A percentile compares a stretch with the other conserved stretches of the same genome.
These are phyloP conservation scores for Drosophila littoralis DNA, from an alignment of 1,140 invertebrate genomes.

Conservation along the genomic window DNA sequence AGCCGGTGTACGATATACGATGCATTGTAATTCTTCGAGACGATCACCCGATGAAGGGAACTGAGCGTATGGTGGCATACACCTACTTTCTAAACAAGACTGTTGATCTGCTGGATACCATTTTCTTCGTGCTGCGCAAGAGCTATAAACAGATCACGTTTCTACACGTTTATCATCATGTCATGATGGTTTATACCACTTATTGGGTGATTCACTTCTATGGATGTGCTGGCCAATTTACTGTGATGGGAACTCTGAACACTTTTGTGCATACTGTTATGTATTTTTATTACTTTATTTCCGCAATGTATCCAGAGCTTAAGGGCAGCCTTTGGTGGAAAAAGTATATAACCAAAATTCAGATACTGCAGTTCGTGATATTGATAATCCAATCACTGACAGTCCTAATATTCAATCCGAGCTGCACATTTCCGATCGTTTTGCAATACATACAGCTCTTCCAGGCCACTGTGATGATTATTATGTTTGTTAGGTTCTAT, in stretches of 20 bases:
- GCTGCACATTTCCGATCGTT: constrained; percentile 5
- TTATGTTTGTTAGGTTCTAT: constrained; percentile 93
- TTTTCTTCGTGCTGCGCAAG: constrained; percentile 46
- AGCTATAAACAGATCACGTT: constrained; percentile 46
- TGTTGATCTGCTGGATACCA: constrained; percentile 22
- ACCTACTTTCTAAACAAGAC: constrained; percentile 26
- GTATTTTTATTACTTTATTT: constrained; percentile 39
- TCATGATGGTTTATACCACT: constrained; percentile 4
- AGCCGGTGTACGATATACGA: background rate
- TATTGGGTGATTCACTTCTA: constrained; percentile 11
- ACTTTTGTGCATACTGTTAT: constrained; percentile 31
- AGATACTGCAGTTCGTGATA: constrained; percentile 24
- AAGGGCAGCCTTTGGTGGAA: constrained; percentile 37
- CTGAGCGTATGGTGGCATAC: constrained; percentile 4
- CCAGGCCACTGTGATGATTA: constrained; percentile 70
- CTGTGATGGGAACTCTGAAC: constrained; percentile 12
- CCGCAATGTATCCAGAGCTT: constrained; percentile 7
- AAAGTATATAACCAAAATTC: constrained; percentile 38
- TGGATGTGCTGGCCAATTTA: constrained; percentile 20
- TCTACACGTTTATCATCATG: constrained; percentile 42
- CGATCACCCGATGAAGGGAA: constrained; percentile 12
- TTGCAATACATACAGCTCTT: background rate
- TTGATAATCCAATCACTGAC: background rate
- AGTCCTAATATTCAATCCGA: constrained; percentile 11
- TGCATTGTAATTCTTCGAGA: constrained; percentile 16